Conservation (phyloP, 2,888 invertebrate species). For the Aelia acuminata region DNA sequence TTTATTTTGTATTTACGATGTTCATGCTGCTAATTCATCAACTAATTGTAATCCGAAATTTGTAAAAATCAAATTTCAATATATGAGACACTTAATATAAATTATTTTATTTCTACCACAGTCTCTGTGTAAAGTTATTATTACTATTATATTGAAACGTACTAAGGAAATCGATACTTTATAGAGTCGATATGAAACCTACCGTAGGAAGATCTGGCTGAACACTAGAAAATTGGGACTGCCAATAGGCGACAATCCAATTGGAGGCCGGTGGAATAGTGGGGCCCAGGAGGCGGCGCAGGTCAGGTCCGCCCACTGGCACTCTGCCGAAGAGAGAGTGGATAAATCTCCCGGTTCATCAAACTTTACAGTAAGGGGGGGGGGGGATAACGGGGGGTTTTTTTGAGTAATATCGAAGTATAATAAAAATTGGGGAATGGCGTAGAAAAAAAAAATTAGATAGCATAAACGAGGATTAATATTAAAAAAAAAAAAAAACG, state of each 20-base stretch:
- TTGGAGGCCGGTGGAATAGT: constrained; percentile 10
- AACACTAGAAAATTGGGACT: neutral
- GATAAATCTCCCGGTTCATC: neutral
- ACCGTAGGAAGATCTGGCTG: neutral
- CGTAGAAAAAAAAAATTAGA: too few relatives aligned
- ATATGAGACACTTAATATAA: too few relatives aligned
- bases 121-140: too few relatives aligned
- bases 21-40: too few relatives aligned
- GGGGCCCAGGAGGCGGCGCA: constrained; percentile 22
- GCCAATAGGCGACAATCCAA: neutral
- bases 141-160: too few relatives aligned
- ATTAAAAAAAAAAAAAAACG: too few relatives aligned
- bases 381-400: neutral
- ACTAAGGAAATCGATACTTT: neutral
- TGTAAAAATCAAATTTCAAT: too few relatives aligned
- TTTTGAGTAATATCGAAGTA: too few relatives aligned
- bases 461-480: too few relatives aligned
- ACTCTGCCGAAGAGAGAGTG: constrained; percentile 33
- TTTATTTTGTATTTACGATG: too few relatives aligned
- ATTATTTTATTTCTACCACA: too few relatives aligned
- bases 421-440: neutral
- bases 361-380: neutral
- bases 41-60: too few relatives aligned
- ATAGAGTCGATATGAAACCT: neutral
- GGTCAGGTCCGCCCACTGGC: constrained; percentile 33